Conservation (phyloP, 2,888 invertebrate species). For the Tiliacea citrago region DNA sequence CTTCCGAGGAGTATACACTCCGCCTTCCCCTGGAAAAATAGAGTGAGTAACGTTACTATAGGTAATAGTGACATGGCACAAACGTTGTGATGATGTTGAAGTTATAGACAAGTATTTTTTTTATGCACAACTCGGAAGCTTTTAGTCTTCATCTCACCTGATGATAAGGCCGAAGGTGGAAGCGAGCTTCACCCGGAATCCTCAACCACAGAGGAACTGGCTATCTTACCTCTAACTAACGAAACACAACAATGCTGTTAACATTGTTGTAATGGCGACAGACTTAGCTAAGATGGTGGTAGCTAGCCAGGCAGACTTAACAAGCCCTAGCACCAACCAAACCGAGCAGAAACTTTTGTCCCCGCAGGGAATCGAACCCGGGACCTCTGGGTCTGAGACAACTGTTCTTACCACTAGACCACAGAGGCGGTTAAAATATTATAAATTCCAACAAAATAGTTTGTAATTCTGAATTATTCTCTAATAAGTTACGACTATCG, state of each 20-base stretch:
- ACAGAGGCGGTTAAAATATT: too few species aligned
- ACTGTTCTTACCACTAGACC: too few species aligned
- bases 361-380: neutral
- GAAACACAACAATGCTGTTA: neutral
- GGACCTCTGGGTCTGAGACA: neutral
- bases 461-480: too few species aligned
- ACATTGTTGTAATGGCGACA: too few species aligned
- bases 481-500: too few species aligned
- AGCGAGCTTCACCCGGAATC: too few species aligned
- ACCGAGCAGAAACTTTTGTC: neutral
- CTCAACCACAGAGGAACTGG: neutral
- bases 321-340: neutral
- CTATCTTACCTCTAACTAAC: neutral
- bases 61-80: too few species aligned
- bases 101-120: too few species aligned
- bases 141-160: neutral
- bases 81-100: too few species aligned
- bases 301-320: neutral
- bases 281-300: neutral
- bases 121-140: neutral
- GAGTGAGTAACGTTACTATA: neutral
- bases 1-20: conserved; percentile 92
- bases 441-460: too few species aligned
- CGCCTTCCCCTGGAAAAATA: conserved; percentile 88
- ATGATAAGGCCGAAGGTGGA: neutral